These are phyloP conservation scores for Anthophora plumipes DNA, from an alignment of 2,888 invertebrate species.

Conservation along the genomic window DNA sequence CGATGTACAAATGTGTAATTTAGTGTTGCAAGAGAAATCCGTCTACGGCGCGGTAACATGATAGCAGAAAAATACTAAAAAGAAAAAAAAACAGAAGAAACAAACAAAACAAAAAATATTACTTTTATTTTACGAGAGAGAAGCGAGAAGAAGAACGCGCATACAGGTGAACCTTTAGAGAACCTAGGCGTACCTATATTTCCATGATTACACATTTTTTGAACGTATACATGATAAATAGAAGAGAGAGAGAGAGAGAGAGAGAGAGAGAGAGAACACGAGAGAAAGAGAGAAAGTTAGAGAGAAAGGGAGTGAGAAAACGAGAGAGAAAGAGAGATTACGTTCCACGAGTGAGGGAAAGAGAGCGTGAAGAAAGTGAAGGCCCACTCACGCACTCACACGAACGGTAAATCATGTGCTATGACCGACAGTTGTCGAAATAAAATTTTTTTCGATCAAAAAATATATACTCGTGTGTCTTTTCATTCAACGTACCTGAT, in stretches of 20 bases:
- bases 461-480: constrained; percentile 40
- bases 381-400: constrained; percentile 59
- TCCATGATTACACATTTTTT: constrained; percentile 73
- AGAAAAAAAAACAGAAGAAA: constrained; percentile 41
- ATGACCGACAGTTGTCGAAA: constrained; percentile 77
- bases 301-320: neutral
- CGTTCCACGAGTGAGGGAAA: constrained; percentile 46
- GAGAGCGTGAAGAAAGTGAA: constrained; percentile 39
- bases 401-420: constrained; percentile 75
- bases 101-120: constrained; percentile 55
- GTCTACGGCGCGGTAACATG: constrained; percentile 64
- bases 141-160: constrained; percentile 41
- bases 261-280: constrained; percentile 19
- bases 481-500: constrained; percentile 54
- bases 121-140: constrained; percentile 68
- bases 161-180: constrained; percentile 69
- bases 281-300: constrained; percentile 23
- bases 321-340: constrained; percentile 35
- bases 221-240: constrained; percentile 70
- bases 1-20: constrained; percentile 80
- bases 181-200: constrained; percentile 75
- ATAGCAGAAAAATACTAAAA: constrained; percentile 47
- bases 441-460: constrained; percentile 79
- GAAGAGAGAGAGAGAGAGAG: constrained; percentile 19
- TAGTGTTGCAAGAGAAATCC: constrained; percentile 74